A percentile compares a stretch with the other conserved stretches of the same genome.
phyloP scores from a whole-genome alignment of 1,140 invertebrate species.

The Bombus balteatus region DNA sequence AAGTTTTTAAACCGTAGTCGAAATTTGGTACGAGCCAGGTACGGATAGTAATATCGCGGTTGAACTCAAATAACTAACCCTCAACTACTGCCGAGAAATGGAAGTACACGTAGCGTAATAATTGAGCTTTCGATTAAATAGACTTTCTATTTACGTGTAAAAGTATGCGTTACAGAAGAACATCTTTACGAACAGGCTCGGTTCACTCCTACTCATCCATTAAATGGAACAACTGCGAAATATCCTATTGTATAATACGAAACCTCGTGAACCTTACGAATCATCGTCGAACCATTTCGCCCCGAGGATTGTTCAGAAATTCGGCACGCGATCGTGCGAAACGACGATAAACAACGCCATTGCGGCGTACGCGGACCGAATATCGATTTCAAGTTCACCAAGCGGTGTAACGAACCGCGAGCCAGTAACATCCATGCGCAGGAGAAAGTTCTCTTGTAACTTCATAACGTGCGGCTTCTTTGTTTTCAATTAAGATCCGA shows the following conservation, averaged over 20 bases:
- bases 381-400: slow-evolving; percentile 40
- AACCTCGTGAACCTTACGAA: not conserved
- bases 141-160: too few relatives aligned
- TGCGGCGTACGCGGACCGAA: slow-evolving; percentile 24
- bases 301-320: slow-evolving; percentile 17
- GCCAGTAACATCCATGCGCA: not conserved
- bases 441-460: slow-evolving; percentile 50
- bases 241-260: not conserved
- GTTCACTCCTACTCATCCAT: too few relatives aligned
- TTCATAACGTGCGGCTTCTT: slow-evolving; percentile 50
- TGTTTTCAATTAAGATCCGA: slow-evolving; percentile 53
- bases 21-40: too few relatives aligned
- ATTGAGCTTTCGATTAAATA: too few relatives aligned
- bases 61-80: too few relatives aligned
- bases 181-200: too few relatives aligned
- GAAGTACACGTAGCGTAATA: too few relatives aligned
- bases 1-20: too few relatives aligned
- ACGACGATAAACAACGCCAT: slow-evolving; percentile 39
- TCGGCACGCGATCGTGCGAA: slow-evolving; percentile 18
- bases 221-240: not conserved
- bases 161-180: too few relatives aligned
- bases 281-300: slow-evolving; percentile 16
- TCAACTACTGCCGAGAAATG: too few relatives aligned
- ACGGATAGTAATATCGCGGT: too few relatives aligned
- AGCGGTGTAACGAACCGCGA: slow-evolving; percentile 13